Base-by-base conservation (phyloP, 92 coral and sea anemone genomes). In the Parazoanthus darwini region DNA sequence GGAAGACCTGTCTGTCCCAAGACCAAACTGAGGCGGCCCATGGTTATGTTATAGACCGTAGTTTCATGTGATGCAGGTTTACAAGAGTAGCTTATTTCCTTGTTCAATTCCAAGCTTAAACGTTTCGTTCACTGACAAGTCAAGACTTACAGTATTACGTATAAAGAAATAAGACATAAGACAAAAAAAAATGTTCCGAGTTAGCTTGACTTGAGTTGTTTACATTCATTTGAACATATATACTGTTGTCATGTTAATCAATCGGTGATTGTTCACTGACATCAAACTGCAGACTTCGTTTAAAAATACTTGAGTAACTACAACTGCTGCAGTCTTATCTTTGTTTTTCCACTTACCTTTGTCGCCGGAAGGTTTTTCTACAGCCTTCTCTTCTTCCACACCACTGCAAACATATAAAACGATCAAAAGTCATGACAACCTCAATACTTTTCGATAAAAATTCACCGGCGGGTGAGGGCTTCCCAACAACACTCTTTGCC, bases 351-450 rank as follows among this genome's bases (percentile, higher is more conserved):
- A 82, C 86, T 63, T 20, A 82, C 86, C 59, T n/a, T 66, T 82
- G 51, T 29, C 77, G 10, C 58, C 26, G 56, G 51, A 37, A 76
- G 79, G 25, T 39, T 76, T 76, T 18, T 39, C 79, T 44, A 15
- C 79, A 25, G 86, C n/a, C 59, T 51, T 46, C 25, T 82, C 63
- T 79, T 82, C 63, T 20, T 82, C 86, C 50, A 46, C 77, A 82
- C 11, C 46, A 82, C 86, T 82, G 86, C 63, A 82, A 82, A 82
- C 36, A 65, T 67, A 29, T 39, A 79, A 48, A 38, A 46, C 66
- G 36, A 13, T 43, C 36, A 39, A 38, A 65, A 82, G 86, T 44
- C 86, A 82, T 82, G 86, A 71, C 74, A 82, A 82, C 86, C 76
- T 82, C 35, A 1, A 11, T 0, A 82, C 23, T 82, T 82, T 26